phyloP scores from a whole-genome alignment of 2,113 vertebrate species.

The Varanus salvator region DNA sequence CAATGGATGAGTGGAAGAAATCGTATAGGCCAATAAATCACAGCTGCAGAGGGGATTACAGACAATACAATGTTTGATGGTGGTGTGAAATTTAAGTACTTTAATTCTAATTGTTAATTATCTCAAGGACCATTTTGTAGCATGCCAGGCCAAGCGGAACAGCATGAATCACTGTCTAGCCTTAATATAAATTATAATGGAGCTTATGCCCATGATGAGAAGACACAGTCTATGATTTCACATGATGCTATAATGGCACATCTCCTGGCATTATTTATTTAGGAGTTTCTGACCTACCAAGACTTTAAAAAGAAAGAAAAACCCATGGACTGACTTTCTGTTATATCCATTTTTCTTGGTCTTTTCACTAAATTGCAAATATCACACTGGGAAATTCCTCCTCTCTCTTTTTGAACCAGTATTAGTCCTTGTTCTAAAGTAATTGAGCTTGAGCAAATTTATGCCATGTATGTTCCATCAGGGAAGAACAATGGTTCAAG shows the following conservation, averaged over 20 bases:
- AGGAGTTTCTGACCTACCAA: neutral
- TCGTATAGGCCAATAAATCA: conserved; percentile 69
- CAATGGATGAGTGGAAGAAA: conserved; percentile 56
- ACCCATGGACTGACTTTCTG: neutral
- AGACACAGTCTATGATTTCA: conserved; percentile 23
- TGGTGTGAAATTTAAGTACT: conserved; percentile 65
- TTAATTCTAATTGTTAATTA: conserved; percentile 73
- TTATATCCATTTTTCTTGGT: neutral
- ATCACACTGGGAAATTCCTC: neutral
- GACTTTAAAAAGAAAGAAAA: neutral
- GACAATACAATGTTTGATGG: conserved; percentile 65
- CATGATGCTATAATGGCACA: conserved; percentile 40
- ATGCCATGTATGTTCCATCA: neutral
- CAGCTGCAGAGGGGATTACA: conserved; percentile 64
- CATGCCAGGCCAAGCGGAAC: conserved; percentile 66
- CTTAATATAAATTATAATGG: conserved; percentile 50
- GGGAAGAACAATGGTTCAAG: neutral
- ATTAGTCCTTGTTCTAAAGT: neutral
- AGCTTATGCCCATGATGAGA: conserved; percentile 32
- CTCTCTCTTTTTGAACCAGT: neutral
- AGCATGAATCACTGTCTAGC: conserved; percentile 65
- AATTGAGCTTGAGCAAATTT: neutral
- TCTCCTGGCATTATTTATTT: conserved; percentile 45
- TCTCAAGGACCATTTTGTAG: conserved; percentile 66
- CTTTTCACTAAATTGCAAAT: neutral